Evolutionary conservation across 2,797 vertebrate species (phyloP).

Genomic region (Chaunax sp.): DNA sequence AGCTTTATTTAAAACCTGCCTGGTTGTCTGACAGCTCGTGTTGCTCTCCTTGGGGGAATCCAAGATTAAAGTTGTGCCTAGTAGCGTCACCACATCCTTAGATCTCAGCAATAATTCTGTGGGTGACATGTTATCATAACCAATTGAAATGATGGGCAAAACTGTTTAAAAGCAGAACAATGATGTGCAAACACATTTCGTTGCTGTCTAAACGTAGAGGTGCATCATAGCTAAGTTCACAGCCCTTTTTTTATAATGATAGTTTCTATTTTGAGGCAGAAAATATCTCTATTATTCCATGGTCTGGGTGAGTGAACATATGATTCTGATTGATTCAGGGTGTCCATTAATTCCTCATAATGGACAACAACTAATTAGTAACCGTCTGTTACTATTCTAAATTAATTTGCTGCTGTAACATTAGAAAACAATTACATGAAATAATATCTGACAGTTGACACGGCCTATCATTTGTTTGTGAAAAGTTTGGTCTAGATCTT

Average conservation of each 20-base stretch:
- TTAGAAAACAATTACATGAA: too few species aligned
- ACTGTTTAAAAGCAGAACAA: not conserved
- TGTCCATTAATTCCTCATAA: too few species aligned
- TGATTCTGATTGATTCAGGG: too few species aligned
- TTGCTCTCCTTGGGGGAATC: slow-evolving; percentile 8
- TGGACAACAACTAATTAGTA: too few species aligned
- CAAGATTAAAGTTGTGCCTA: slow-evolving; percentile 20
- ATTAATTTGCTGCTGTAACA: too few species aligned
- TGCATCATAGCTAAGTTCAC: not conserved
- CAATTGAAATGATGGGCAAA: slow-evolving; percentile 18
- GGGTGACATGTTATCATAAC: slow-evolving; percentile 10
- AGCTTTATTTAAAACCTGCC: slow-evolving; percentile 12
- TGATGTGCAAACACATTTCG: slow-evolving; percentile 1
- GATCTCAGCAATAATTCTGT: slow-evolving; percentile 20
- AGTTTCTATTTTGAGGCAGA: slow-evolving; percentile 13
- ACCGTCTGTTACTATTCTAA: too few species aligned
- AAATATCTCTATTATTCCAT: not conserved
- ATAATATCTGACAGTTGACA: too few species aligned
- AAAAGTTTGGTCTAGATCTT: too few species aligned
- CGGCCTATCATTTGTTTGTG: too few species aligned
- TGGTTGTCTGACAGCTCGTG: slow-evolving; percentile 17
- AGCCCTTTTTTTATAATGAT: not conserved
- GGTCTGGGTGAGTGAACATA: too few species aligned
- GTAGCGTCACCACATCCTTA: not conserved
- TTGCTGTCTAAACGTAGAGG: not conserved